Conservation (phyloP, 2,113 vertebrate species). For the Addax nasomaculatus region DNA sequence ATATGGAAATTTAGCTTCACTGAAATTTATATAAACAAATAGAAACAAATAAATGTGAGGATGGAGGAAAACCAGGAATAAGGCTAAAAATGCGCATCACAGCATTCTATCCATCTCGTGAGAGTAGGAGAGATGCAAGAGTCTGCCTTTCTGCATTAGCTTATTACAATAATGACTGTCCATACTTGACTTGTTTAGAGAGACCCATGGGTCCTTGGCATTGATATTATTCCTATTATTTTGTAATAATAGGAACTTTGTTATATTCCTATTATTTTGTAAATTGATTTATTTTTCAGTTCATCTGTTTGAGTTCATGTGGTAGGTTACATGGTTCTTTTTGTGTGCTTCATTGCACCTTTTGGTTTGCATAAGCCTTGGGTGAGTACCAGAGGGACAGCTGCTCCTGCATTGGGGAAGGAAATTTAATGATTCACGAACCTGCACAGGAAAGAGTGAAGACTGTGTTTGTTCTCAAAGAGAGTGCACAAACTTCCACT, state of each 20-base stretch:
- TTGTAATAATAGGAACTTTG: neutral
- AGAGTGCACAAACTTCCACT: neutral
- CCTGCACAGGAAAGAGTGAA: neutral
- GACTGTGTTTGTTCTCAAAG: neutral
- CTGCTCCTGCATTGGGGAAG: neutral
- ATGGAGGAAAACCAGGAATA: neutral
- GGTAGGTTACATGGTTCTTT: neutral
- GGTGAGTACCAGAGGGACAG: neutral
- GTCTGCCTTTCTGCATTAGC: neutral
- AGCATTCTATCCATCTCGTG: neutral
- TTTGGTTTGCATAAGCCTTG: neutral
- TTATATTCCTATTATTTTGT: neutral
- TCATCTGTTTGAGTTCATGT: neutral
- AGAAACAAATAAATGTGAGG: neutral
- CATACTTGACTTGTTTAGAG: neutral
- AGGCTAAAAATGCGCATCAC: neutral
- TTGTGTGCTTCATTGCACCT: neutral
- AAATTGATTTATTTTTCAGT: neutral
- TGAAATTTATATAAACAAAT: neutral
- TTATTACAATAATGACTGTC: neutral
- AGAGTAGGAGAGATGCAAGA: neutral
- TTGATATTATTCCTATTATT: neutral
- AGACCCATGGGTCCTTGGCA: neutral
- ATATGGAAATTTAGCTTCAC: neutral
- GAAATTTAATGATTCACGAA: slow-evolving; percentile 37